Evolutionary conservation across 2,888 invertebrate genomes (phyloP), one percentile per base, ranked within the genome.

Genomic region (Deilephila elpenor): DNA sequence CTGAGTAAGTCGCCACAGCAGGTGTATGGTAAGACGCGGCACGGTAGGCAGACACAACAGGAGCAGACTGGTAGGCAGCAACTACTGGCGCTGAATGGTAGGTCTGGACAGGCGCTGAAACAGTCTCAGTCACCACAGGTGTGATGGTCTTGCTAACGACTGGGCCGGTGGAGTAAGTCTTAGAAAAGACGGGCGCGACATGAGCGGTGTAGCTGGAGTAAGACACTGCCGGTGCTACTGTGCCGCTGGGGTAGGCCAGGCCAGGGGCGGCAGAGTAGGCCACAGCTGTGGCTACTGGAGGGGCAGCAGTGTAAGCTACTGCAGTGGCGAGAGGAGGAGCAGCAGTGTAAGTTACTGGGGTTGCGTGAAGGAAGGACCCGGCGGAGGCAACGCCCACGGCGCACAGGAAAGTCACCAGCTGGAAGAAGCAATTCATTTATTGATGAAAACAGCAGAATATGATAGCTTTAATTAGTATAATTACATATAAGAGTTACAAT

Each of bases 331-430:
- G 77, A 82, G 73, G 95, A 91, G 70, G 73, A 56, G 44, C 70
- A 44, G 79, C 79, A 29, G 78, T 76, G 74, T 83, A 85, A 70
- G 92, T 89, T 53, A 93, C 86, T 11, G 91, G 91, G 56, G 91
- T 91, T 70, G 82, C 86, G 77, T 92, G 91, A 53, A 91, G 86
- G 25, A 96, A 86, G 81, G 95, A 86, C 78, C 96, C 96, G 74
- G 96, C 96, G 84, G 95, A 95, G 83, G 95, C 96, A 78, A 95
- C 92, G 82, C 96, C 95, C 89, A 96, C 94, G 82, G 95, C 91
- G 86, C 96, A 95, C 85, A 95, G 91, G 84, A 96, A 88, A 73
- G 95, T 88, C 79, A 96, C 84, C 78, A 96, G 90, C 96, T 93
- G 82, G 62, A 61, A 78, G 76, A 56, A 56, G 37, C 11, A 25